Evolutionary conservation across 2,113 vertebrate species (phyloP).

Genomic region (cat (Felis catus)): F.catus_Fca126_mat1.0 CM031420.1:4309001-4309500

Average conservation of each 20-base stretch:
- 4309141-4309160: not conserved
- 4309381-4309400: not conserved
- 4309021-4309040: not conserved
- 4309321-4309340: not conserved
- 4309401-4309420: not conserved
- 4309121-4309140: fast-evolving
- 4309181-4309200: not conserved
- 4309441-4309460: not conserved
- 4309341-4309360: fast-evolving
- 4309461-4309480: not conserved
- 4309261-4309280: too few species aligned
- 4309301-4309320: too few species aligned
- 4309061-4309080: not conserved
- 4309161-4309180: not conserved
- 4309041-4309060: not conserved
- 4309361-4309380: not conserved
- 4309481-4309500: too few species aligned
- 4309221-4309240: too few species aligned
- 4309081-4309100: not conserved
- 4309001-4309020: not conserved
- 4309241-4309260: too few species aligned
- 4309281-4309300: not conserved
- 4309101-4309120: not conserved
- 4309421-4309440: fast-evolving
- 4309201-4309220: too few species aligned